phyloP scores from a whole-genome alignment of 2,888 invertebrate genomes.

The Leucophenga maculata region DNA sequence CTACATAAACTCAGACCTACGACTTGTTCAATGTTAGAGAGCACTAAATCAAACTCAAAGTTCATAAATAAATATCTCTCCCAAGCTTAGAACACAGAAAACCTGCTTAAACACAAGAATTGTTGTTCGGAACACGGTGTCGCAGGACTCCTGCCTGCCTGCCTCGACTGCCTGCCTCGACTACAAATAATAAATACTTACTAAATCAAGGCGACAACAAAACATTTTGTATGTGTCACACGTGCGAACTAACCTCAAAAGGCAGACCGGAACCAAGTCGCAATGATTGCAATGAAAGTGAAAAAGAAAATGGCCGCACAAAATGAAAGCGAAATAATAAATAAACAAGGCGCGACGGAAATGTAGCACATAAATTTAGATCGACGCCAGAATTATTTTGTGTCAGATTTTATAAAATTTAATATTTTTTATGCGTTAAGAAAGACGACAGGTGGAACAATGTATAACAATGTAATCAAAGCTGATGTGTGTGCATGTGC shows the following conservation, averaged over 20 bases:
- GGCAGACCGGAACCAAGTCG: conserved; percentile 30
- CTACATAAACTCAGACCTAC: no score
- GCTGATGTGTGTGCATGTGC: background rate
- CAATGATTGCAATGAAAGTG: conserved; percentile 50
- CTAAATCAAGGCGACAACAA: background rate
- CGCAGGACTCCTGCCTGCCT: background rate
- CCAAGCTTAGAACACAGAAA: background rate
- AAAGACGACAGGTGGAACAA: background rate
- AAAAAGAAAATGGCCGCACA: background rate
- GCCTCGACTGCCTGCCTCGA: background rate
- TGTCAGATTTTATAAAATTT: conserved; percentile 20
- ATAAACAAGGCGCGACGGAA: conserved; percentile 46
- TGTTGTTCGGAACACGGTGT: background rate
- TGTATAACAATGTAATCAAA: background rate
- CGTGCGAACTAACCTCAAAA: conserved; percentile 54
- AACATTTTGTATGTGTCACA: conserved; percentile 53
- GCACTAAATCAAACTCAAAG: no score
- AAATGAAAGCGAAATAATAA: background rate
- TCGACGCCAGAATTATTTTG: conserved; percentile 57
- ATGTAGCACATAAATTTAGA: conserved; percentile 67
- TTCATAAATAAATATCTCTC: no score
- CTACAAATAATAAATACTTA: background rate
- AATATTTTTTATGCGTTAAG: background rate
- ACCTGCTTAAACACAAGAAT: background rate
- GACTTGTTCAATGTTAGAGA: no score